These are phyloP conservation scores for Bos javanicus DNA, from an alignment of 2,113 vertebrate genomes.

Conservation along the genomic window DNA sequence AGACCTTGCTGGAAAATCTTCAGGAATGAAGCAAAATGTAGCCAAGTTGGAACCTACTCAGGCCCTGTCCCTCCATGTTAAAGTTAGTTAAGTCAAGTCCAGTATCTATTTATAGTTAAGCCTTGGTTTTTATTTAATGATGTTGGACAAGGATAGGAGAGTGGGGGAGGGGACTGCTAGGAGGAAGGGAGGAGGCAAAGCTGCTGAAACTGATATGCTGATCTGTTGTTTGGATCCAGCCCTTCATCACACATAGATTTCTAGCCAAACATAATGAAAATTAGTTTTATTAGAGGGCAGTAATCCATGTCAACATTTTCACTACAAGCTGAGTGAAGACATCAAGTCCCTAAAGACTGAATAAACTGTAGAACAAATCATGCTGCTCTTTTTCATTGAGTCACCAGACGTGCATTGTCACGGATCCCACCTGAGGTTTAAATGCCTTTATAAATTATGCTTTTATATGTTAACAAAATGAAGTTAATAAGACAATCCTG, in stretches of 20 bases:
- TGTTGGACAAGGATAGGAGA: conserved; percentile 43
- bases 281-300: conserved; percentile 72
- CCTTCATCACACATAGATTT: conserved; percentile 46
- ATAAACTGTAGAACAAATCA: conserved; percentile 60
- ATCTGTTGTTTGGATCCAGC: conserved; percentile 62
- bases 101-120: conserved; percentile 50
- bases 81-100: conserved; percentile 63
- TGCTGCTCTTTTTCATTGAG: conserved; percentile 1
- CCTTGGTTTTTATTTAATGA: conserved; percentile 70
- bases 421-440: background rate
- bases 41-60: conserved; percentile 61
- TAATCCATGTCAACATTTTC: conserved; percentile 68
- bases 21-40: conserved; percentile 57
- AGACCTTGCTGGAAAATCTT: conserved; percentile 61
- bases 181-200: conserved; percentile 44
- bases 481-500: background rate
- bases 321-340: conserved; percentile 66
- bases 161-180: background rate
- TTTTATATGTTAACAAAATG: background rate
- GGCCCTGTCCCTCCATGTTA: conserved; percentile 25
- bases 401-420: background rate
- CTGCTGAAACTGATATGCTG: conserved; percentile 12
- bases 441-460: background rate
- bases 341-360: conserved; percentile 64
- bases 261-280: conserved; percentile 73